Evolutionary conservation across 2,888 invertebrate species (phyloP), one percentile per base, ranked within the genome.

Genomic region (Rhagonycha lutea): DNA sequence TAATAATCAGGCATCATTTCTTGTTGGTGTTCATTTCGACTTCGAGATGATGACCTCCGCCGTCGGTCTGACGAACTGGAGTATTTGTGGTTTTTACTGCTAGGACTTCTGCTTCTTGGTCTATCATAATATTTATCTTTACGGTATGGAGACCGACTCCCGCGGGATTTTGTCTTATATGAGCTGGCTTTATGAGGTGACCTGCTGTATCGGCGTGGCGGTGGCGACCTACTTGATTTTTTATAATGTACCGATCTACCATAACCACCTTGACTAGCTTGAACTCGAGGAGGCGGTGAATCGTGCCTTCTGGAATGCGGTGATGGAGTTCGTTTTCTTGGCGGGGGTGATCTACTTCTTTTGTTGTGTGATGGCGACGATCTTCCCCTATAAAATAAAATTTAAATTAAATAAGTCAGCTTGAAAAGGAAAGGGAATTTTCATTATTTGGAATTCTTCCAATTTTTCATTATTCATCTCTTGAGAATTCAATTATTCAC

Each of bases 391-490:
- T 61, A 71, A 73, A 68, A 23, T 26, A 71, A 23, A 70, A 61
- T 12, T 14, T 26, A 14, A 24, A 14, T 14, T 18, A 69, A 26
- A 67, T 70, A 61, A 77, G 9, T 5, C 12, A 1, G 10, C 3
- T 3, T 3, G 4, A 28, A 24, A 67, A 9, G 26, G 4, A 26
- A 14, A 74, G 61, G 72, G 68, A 71, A 76, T 72, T 80, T 80
- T 79, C 75, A 79, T 76, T 80, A 76, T 77, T 78, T 79, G 79
- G 12, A 72, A 28, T 32, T 29, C 28, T 28, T 26, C 18, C 23
- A 18, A 69, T n/a, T 47, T 47, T n/a, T 47, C n/a, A n/a, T 47
- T n/a, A 47, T 47, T 7, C 2, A 2, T 9, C n/a, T 47, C n/a
- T 7, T 47, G 2, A 47, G 47, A 8, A n/a, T n/a, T 32, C 2